Conservation (phyloP, 2,113 vertebrate species). For the Indri indri region DNA sequence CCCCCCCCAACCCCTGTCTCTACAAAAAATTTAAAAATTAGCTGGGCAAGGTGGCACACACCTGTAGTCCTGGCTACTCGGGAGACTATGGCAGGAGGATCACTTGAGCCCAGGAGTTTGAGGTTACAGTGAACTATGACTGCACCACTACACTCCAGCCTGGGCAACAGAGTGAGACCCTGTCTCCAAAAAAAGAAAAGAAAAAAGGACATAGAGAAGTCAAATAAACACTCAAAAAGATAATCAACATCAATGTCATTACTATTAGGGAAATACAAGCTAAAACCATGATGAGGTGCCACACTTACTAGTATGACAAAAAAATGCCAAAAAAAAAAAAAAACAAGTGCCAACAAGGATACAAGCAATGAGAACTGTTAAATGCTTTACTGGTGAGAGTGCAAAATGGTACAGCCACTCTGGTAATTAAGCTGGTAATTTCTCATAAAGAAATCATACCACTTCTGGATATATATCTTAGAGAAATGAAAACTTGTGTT, state of each 20-base stretch:
- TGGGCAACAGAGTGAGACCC: too few species aligned
- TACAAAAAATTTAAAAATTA: too few species aligned
- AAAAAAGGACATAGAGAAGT: neutral
- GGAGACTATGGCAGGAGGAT: too few species aligned
- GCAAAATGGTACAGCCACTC: neutral
- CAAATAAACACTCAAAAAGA: neutral
- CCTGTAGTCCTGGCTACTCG: too few species aligned
- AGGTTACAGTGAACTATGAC: too few species aligned
- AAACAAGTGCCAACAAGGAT: neutral
- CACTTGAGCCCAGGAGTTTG: too few species aligned
- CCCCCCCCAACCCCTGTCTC: too few species aligned
- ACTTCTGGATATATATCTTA: neutral
- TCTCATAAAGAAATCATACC: neutral
- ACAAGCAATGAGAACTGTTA: neutral
- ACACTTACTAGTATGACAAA: neutral
- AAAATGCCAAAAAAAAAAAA: too few species aligned
- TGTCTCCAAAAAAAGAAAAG: too few species aligned
- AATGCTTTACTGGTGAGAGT: neutral
- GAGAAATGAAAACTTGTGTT: neutral
- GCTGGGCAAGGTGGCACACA: too few species aligned
- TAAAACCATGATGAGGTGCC: neutral
- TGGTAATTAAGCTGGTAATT: neutral
- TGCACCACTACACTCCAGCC: too few species aligned
- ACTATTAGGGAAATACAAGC: neutral
- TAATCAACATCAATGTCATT: neutral